These are phyloP conservation scores for Schizothorax lantsangensis DNA, from an alignment of 2,797 vertebrate species.

Conservation along the genomic window DNA sequence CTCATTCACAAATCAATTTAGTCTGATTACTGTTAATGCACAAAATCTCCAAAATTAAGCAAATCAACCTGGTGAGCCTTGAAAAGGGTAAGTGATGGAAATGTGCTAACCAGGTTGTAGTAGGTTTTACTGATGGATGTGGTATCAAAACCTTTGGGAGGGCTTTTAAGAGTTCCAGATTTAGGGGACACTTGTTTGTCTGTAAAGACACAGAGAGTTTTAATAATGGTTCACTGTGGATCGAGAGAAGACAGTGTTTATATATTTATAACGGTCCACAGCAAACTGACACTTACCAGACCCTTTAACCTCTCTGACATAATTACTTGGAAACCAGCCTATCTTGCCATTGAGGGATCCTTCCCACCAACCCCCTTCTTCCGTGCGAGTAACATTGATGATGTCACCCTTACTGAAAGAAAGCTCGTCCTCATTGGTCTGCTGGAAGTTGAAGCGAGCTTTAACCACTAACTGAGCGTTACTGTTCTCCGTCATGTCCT, in stretches of 20 bases:
- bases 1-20: background rate
- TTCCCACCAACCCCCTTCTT: conserved; percentile 99
- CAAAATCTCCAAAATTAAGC: background rate
- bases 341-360: conserved; percentile 87
- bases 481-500: conserved; percentile 97
- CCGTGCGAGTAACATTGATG: conserved; percentile 90
- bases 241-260: background rate
- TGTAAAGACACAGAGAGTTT: conserved; percentile 59
- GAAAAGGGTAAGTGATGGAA: background rate
- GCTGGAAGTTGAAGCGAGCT: conserved; percentile 94
- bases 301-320: conserved; percentile 92
- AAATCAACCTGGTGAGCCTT: background rate
- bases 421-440: conserved; percentile 96
- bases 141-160: conserved; percentile 92
- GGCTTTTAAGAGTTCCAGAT: conserved; percentile 89
- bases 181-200: conserved; percentile 91
- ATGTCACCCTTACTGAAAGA: conserved; percentile 93
- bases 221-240: background rate
- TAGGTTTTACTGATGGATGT: conserved; percentile 95
- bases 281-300: conserved; percentile 80
- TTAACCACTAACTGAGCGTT: conserved; percentile 88
- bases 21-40: background rate
- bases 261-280: background rate
- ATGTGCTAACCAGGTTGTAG: conserved; percentile 93
- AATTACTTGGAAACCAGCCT: conserved; percentile 98